Evolutionary conservation across 2,113 vertebrate genomes (phyloP).

Genomic region (Scomber colias): DNA sequence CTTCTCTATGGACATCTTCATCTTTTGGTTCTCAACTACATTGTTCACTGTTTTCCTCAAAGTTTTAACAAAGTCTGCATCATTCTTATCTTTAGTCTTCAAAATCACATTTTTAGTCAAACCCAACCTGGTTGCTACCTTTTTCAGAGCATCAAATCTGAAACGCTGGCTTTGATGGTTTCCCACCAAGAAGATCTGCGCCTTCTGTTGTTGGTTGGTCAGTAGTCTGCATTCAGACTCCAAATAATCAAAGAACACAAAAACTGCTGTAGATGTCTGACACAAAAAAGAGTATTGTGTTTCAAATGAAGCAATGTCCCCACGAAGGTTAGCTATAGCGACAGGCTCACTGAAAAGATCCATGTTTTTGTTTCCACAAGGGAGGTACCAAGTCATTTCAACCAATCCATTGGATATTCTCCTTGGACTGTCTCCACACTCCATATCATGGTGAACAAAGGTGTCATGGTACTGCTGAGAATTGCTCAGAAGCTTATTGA

Average conservation of each 20-base stretch:
- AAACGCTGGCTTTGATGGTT: conserved; percentile 51
- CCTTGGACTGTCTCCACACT: conserved; percentile 69
- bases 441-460: conserved; percentile 81
- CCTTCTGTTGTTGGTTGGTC: conserved; percentile 48
- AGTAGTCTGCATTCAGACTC: conserved; percentile 69
- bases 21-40: conserved; percentile 17
- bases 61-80: conserved; percentile 65
- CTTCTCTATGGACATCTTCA: conserved; percentile 40
- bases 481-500: conserved; percentile 84
- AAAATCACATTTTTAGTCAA: conserved; percentile 55
- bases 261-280: conserved; percentile 82
- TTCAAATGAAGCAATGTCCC: conserved; percentile 76
- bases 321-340: conserved; percentile 82
- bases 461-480: conserved; percentile 74
- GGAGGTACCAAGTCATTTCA: conserved; percentile 86
- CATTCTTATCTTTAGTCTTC: conserved; percentile 63
- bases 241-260: conserved; percentile 82
- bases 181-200: conserved; percentile 70
- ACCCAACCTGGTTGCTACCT: conserved; percentile 24
- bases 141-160: conserved; percentile 3
- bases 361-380: conserved; percentile 73
- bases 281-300: conserved; percentile 83
- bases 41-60: conserved; percentile 37
- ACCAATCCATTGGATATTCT: conserved; percentile 84
- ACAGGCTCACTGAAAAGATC: conserved; percentile 79